These are phyloP conservation scores for Ambastaia sidthimunki DNA, from an alignment of 2,797 vertebrate species.

Conservation along the genomic window DNA sequence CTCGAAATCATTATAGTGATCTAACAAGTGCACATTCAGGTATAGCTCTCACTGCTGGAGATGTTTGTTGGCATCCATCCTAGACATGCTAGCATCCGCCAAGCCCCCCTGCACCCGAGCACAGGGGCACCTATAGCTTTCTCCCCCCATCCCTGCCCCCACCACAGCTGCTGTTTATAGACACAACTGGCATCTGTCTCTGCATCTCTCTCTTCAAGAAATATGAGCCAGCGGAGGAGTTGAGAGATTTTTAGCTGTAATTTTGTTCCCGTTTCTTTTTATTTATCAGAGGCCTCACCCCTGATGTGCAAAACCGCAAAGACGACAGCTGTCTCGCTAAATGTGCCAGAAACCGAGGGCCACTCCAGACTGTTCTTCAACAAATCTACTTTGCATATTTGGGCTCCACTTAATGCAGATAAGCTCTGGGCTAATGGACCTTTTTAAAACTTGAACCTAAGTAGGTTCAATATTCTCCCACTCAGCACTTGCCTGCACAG, in stretches of 20 bases:
- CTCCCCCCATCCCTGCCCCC: conserved; percentile 17
- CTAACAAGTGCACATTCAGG: conserved; percentile 1
- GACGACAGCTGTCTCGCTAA: conserved; percentile 59
- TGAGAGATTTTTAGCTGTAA: conserved; percentile 27
- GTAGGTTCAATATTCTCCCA: conserved; percentile 16
- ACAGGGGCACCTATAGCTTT: neutral
- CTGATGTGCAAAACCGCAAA: conserved; percentile 49
- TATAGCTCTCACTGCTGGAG: conserved; percentile 24
- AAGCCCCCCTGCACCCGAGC: neutral
- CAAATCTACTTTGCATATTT: conserved; percentile 23
- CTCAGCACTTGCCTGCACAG: neutral
- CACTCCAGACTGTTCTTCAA: conserved; percentile 40
- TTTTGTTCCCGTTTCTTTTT: conserved; percentile 42
- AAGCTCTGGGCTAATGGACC: conserved; percentile 14
- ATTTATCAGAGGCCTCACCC: conserved; percentile 45
- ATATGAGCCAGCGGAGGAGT: neutral
- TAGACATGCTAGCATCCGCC: neutral
- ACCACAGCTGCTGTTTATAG: conserved; percentile 41
- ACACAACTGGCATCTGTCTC: conserved; percentile 25
- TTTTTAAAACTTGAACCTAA: conserved; percentile 32
- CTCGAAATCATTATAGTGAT: conserved; percentile 8
- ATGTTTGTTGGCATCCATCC: conserved; percentile 9
- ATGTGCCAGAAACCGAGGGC: conserved; percentile 54
- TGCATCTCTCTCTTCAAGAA: conserved; percentile 7
- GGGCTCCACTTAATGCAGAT: conserved; percentile 17